Evolutionary conservation across 2,888 invertebrate species (phyloP).

Genomic region (Heliconius sara): DNA sequence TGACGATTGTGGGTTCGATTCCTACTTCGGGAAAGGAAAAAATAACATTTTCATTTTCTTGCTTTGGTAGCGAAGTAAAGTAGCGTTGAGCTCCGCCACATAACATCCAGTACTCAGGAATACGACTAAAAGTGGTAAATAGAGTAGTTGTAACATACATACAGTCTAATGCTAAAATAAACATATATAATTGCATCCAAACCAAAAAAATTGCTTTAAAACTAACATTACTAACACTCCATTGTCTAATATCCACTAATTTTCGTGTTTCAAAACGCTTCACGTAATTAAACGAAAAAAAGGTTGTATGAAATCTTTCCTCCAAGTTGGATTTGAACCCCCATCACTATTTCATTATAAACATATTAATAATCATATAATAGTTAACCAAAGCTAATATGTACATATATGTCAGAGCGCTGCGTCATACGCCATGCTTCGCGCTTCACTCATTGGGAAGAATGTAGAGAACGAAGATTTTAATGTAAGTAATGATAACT

Average conservation of each 20-base stretch:
- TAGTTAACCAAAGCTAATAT: not conserved
- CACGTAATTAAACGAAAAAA: not conserved
- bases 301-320: not conserved
- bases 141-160: too few relatives aligned
- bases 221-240: not conserved
- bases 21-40: too few relatives aligned
- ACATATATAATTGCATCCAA: too few relatives aligned
- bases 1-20: too few relatives aligned
- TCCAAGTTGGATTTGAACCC: not conserved
- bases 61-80: too few relatives aligned
- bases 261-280: not conserved
- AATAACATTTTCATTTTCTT: too few relatives aligned
- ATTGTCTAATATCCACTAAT: not conserved
- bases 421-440: conserved; percentile 71
- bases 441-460: conserved; percentile 68
- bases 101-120: too few relatives aligned
- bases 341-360: not conserved
- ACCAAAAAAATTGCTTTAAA: not conserved
- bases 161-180: too few relatives aligned
- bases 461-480: conserved; percentile 59
- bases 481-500: conserved; percentile 51
- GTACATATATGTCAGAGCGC: conserved; percentile 56
- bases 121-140: too few relatives aligned
- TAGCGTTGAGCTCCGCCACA: too few relatives aligned
- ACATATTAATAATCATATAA: not conserved